phyloP scores from a whole-genome alignment of 2,888 invertebrate genomes.

The Mesoligia furuncula region DNA sequence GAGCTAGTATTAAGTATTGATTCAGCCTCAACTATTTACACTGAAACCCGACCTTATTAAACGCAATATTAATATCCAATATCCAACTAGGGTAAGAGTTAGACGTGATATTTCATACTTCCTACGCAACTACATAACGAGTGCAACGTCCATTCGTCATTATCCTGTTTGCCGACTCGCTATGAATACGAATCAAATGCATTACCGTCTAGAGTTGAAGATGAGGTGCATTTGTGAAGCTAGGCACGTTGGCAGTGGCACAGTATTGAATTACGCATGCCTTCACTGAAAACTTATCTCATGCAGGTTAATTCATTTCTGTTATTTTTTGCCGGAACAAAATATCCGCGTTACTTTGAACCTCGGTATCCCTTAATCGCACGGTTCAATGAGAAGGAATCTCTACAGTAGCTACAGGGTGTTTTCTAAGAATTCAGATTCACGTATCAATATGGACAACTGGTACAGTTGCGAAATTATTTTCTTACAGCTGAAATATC shows the following conservation, averaged over 20 bases:
- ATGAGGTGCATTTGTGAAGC: conserved; percentile 20
- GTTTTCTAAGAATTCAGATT: no score
- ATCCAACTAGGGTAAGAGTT: neutral
- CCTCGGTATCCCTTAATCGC: neutral
- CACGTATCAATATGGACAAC: no score
- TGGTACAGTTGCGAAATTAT: no score
- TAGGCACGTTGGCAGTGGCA: conserved; percentile 5
- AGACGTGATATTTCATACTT: neutral
- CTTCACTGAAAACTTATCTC: neutral
- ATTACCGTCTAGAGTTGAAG: conserved; percentile 7
- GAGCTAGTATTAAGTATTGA: neutral
- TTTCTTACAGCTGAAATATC: no score
- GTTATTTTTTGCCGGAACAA: neutral
- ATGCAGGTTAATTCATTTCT: neutral
- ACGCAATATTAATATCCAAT: neutral
- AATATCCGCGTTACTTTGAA: neutral
- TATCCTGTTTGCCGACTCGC: conserved; percentile 21
- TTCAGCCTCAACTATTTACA: neutral
- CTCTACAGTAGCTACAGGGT: no score
- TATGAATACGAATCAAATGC: conserved; percentile 26
- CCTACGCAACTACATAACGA: conserved; percentile 15
- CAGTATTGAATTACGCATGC: conserved; percentile 9
- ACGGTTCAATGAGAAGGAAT: no score
- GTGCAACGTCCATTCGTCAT: conserved; percentile 23
- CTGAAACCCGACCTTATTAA: neutral